These are phyloP conservation scores for Sebastes kiyomatsui DNA, from an alignment of 2,797 vertebrate species.

Conservation along the genomic window DNA sequence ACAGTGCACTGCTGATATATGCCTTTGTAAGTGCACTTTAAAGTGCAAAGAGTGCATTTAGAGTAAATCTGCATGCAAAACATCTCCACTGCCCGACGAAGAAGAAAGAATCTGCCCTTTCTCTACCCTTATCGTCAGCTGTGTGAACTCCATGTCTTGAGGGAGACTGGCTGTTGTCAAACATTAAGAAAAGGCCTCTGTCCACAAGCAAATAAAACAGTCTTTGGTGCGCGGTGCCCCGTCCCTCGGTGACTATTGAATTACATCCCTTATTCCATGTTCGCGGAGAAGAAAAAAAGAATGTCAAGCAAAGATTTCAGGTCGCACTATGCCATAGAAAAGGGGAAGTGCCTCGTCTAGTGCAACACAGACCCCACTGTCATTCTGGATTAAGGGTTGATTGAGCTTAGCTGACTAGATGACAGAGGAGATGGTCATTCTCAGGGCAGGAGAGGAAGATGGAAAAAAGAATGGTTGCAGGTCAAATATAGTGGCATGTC, in stretches of 20 bases:
- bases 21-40: slow-evolving; percentile 12
- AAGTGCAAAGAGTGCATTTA: slow-evolving; percentile 39
- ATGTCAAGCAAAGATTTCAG: slow-evolving; percentile 74
- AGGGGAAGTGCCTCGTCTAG: slow-evolving; percentile 51
- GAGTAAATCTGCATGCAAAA: slow-evolving; percentile 33
- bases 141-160: slow-evolving; percentile 43
- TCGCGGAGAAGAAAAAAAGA: slow-evolving; percentile 52
- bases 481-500: slow-evolving; percentile 27
- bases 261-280: slow-evolving; percentile 68
- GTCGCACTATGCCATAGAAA: slow-evolving; percentile 60
- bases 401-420: slow-evolving; percentile 65
- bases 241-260: slow-evolving; percentile 73
- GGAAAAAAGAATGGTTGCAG: neutral
- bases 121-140: slow-evolving; percentile 33
- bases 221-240: slow-evolving; percentile 48
- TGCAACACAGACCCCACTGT: slow-evolving; percentile 71
- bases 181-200: slow-evolving; percentile 59
- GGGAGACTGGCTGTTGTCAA: slow-evolving; percentile 59
- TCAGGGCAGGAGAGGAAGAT: slow-evolving; percentile 40
- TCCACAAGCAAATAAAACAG: slow-evolving; percentile 61
- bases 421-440: slow-evolving; percentile 73
- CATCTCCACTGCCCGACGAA: neutral
- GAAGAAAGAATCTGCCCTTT: slow-evolving; percentile 29
- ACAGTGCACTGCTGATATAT: neutral
- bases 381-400: slow-evolving; percentile 69